Base-by-base conservation (phyloP, 2,888 invertebrate genomes). In the Drosophila pseudotalamancana region DNA sequence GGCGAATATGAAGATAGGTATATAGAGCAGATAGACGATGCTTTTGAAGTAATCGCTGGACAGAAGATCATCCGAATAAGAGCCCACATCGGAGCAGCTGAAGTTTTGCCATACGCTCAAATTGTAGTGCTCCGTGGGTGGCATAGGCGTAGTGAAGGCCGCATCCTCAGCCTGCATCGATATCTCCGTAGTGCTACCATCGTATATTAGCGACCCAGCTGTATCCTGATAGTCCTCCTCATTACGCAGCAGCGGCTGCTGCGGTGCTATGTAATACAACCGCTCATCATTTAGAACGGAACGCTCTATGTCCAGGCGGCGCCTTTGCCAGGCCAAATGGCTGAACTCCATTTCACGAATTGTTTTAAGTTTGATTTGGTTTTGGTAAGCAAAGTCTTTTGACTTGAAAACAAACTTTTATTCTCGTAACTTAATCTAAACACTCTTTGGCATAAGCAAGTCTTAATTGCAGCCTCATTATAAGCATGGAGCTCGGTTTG, bases 1-100 rank as follows among this genome's bases (percentile, higher is more conserved):
- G 0, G 96, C 95, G 39, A 95, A 92, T 11, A 95, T 89, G 82
- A 96, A 95, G 60, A 96, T 94, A 29, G 93, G 92, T 63, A 93
- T 93, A 91, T 96, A 96, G 92, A 96, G 93, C 32, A 95, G 89
- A 88, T 95, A 95, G 40, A 96, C 93, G 51, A 93, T 92, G 6
- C 92, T 92, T 80, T 94, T 94, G 83, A 95, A 95, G 82, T 94
- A 93, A 50, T 89, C 91, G 75, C 91, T 93, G 90, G 92, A 90
- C 77, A 90, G 83, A 11, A 84, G 67, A 9, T 85, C 87, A 35
- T 76, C 86, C 39, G 79, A 79, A 34, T 74, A 64, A 2, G 53
- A 37, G n/a, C 71, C 63, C 3, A 32, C 48, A n/a, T 84, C 83
- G 25, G 77, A 81, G 72, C 90, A 90, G 48, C 85, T 85, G 18